Conservation (phyloP, 1,140 invertebrate species). For the Gonioctena quinquepunctata region DNA sequence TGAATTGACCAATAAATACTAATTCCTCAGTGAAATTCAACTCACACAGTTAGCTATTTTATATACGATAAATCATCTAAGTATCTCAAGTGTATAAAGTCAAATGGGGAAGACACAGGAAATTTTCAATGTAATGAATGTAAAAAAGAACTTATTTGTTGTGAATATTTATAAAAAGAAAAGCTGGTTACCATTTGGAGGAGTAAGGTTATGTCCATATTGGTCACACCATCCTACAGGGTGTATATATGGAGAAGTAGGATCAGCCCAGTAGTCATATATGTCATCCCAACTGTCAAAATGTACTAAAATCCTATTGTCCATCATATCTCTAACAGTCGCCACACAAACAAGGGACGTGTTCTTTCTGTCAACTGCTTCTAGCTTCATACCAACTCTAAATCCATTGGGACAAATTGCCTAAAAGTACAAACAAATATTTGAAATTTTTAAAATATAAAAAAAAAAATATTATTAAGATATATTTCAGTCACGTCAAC, state of each 20-base stretch:
- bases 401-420: conserved; percentile 77
- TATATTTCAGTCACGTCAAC: no score
- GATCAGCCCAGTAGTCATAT: conserved; percentile 93
- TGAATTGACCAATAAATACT: no score
- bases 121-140: no score
- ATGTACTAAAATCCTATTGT: conserved; percentile 84
- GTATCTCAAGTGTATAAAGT: no score
- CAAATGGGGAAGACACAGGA: no score
- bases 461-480: no score
- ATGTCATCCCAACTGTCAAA: conserved; percentile 95
- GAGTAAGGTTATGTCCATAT: conserved; percentile 77
- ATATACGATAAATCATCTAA: no score
- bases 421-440: conserved; percentile 54
- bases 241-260: conserved; percentile 89
- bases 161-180: neutral
- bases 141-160: no score
- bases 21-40: no score
- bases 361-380: conserved; percentile 93
- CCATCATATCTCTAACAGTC: conserved; percentile 81
- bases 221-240: conserved; percentile 91
- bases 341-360: conserved; percentile 86
- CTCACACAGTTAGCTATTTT: no score
- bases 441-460: no score
- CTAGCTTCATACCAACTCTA: conserved; percentile 88
- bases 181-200: conserved; percentile 78